These are phyloP conservation scores for Papilio helenus DNA, from an alignment of 1,140 invertebrate species.

Conservation along the genomic window DNA sequence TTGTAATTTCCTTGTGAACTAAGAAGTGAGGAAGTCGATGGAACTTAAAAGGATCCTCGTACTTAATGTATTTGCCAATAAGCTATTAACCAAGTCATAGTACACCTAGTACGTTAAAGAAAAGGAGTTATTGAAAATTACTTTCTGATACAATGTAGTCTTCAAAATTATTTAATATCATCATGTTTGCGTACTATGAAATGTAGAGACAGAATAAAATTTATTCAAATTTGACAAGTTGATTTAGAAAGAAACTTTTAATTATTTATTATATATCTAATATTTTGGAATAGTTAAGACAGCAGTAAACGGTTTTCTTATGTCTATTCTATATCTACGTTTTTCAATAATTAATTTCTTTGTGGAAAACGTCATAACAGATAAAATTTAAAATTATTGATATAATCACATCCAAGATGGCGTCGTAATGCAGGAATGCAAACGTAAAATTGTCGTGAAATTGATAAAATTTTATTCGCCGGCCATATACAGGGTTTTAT, in stretches of 20 bases:
- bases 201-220: neutral
- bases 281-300: too few relatives aligned
- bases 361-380: neutral
- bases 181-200: neutral
- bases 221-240: too few relatives aligned
- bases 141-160: neutral
- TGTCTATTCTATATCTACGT: too few relatives aligned
- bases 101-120: neutral
- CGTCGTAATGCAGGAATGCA: conserved; percentile 1
- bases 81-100: neutral
- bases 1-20: conserved; percentile 16
- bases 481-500: conserved; percentile 35
- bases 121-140: neutral
- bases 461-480: conserved; percentile 20
- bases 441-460: conserved; percentile 27
- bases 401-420: conserved; percentile 5
- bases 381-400: neutral
- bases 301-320: too few relatives aligned
- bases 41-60: neutral
- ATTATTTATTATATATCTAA: too few relatives aligned
- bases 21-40: neutral
- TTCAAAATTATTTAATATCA: neutral
- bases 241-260: too few relatives aligned
- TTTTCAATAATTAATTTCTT: too few relatives aligned
- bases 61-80: neutral